These are phyloP conservation scores for Coracias cyanogaster DNA, from an alignment of 2,797 vertebrate species.

Conservation along the genomic window DNA sequence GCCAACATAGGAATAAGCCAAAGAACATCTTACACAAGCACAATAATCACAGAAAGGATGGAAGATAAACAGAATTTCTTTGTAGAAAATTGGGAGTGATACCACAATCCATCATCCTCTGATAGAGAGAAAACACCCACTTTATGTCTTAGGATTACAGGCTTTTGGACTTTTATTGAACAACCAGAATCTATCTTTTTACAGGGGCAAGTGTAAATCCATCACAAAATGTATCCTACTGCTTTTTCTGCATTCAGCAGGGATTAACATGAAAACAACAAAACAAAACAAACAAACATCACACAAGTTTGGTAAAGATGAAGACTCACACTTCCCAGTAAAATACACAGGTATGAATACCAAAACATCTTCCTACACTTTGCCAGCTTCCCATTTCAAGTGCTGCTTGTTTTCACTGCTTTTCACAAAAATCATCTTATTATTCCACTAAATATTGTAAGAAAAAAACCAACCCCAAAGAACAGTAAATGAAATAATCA, in stretches of 20 bases:
- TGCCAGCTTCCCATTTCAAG: neutral
- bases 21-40: neutral
- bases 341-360: neutral
- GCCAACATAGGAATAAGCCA: neutral
- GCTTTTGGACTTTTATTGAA: neutral
- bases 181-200: neutral
- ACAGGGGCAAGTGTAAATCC: neutral
- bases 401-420: neutral
- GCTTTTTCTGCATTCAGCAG: neutral
- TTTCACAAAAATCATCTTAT: neutral
- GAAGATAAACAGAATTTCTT: neutral
- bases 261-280: neutral
- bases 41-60: neutral
- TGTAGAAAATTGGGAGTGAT: neutral
- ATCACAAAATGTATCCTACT: accelerated
- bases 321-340: neutral
- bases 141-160: neutral
- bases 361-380: neutral
- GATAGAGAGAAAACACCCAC: neutral
- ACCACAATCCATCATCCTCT: neutral
- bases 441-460: neutral
- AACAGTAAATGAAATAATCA: neutral
- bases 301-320: neutral
- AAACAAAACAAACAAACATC: neutral
- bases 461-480: neutral